Base-by-base conservation (phyloP, 1,140 invertebrate genomes). In the Macrotrachela quadricornifera region DNA sequence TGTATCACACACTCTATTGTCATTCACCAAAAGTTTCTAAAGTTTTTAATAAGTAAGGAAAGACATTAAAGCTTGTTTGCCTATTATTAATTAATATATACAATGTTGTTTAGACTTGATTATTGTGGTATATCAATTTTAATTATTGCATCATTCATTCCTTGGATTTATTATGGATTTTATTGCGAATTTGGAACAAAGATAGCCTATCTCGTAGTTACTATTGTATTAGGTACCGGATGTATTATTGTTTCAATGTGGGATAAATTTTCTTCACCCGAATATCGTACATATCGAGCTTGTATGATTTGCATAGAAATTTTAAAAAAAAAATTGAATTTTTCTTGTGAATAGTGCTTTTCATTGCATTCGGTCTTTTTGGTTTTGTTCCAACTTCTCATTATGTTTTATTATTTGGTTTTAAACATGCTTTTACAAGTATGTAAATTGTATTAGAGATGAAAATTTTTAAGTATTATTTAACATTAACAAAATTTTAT, bases 151-250 rank as follows among this genome's bases (percentile, higher is more conserved):
- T 95, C 90, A 55, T 97, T 97, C 75, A 87, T 99, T 62, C 92
- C 92, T 43, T 97, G 91, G 90, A 75, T 99, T 10, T 96, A 99
- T 69, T 99, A 97, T 70, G 88, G 88, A 60, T 99, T 97, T 71
- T 97, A 99, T 71, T 97, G 92, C 72, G 65, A 72, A 21, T 56
- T 64, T 17, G 60, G 62, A 50, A 65, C 70, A 11, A 73, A 73
- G 58, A 64, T 75, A 51, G 65, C 63, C 9, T 74, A 74, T 57
- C 63, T 74, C 49, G 81, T 80, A 46, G 78, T 88, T 47, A 90
- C 95, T 54, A 78, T 86, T 62, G 78, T 88, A 45, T 77, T 99
- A 57, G 91, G 92, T 50, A 76, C 87, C 55, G 76, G 81, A 18
- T 86, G 86, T 55, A 91, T 97, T 60, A 79, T 97, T 62, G 88